Evolutionary conservation across 2,888 invertebrate genomes (phyloP).

Genomic region (Ennomos fuscantarius): DNA sequence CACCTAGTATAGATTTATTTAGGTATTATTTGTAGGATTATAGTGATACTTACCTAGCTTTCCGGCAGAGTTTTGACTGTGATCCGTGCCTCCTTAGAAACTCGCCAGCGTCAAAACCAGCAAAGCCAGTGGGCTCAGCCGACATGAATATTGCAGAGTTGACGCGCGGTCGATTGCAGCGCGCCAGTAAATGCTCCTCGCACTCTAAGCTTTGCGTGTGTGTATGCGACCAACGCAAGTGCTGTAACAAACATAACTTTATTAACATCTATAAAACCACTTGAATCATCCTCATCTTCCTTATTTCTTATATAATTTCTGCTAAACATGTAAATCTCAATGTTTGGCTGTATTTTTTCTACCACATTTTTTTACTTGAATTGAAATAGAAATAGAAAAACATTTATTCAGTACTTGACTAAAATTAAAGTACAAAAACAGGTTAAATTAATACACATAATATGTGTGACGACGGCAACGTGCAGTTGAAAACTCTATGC

Average conservation of each 20-base stretch:
- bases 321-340: too few relatives aligned
- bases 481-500: too few relatives aligned
- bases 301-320: too few relatives aligned
- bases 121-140: constrained; percentile 90
- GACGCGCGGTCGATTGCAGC: constrained; percentile 89
- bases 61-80: constrained; percentile 91
- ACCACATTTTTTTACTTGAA: too few relatives aligned
- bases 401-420: too few relatives aligned
- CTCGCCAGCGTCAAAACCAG: constrained; percentile 92
- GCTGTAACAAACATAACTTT: constrained; percentile 71
- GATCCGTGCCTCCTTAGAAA: constrained; percentile 92
- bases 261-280: background rate
- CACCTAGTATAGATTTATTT: background rate
- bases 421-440: too few relatives aligned
- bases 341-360: too few relatives aligned
- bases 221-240: constrained; percentile 89
- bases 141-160: constrained; percentile 95
- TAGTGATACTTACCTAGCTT: constrained; percentile 85
- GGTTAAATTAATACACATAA: too few relatives aligned
- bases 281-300: background rate
- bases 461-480: too few relatives aligned
- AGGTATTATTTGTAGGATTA: too few relatives aligned
- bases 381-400: too few relatives aligned
- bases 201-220: constrained; percentile 88
- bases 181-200: constrained; percentile 84